Conservation (phyloP, 2,888 invertebrate genomes). For the Pseudanteris insignis region DNA sequence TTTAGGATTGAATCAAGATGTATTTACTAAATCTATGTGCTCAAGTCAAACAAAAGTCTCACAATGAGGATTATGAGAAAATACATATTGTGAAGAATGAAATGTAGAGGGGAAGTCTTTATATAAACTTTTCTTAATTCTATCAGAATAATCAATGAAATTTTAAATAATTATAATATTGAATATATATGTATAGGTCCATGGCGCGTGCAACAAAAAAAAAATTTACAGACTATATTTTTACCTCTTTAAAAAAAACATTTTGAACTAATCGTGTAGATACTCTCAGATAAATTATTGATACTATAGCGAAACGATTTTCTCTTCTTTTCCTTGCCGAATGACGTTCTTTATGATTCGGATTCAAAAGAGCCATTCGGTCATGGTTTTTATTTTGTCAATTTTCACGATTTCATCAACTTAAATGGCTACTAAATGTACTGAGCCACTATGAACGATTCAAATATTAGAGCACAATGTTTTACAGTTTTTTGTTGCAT, state of each 20-base stretch:
- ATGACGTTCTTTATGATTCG: too few relatives aligned
- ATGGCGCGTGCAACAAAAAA: conserved; percentile 58
- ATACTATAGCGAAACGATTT: conserved; percentile 23
- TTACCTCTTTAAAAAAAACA: conserved; percentile 65
- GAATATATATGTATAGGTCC: conserved; percentile 56
- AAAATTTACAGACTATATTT: conserved; percentile 64
- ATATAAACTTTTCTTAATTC: conserved; percentile 42
- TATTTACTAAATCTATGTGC: conserved; percentile 62
- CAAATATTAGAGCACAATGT: too few relatives aligned
- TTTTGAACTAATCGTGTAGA: conserved; percentile 63
- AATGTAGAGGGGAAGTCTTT: conserved; percentile 34
- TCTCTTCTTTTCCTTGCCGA: conserved; percentile 28
- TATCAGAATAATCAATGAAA: conserved; percentile 38
- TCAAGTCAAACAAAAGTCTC: conserved; percentile 59
- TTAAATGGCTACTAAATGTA: too few relatives aligned
- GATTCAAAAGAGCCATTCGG: too few relatives aligned
- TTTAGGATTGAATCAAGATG: conserved; percentile 56
- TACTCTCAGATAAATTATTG: conserved; percentile 43
- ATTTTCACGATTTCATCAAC: too few relatives aligned
- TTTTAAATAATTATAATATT: too few relatives aligned
- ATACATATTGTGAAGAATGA: conserved; percentile 31
- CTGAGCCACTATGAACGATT: too few relatives aligned
- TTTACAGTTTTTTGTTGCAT: too few relatives aligned
- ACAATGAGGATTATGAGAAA: conserved; percentile 43
- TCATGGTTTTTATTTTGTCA: too few relatives aligned